Evolutionary conservation across 2,113 vertebrate species (phyloP), one percentile per base, ranked within the genome.

Genomic region (Larimichthys crocea): DNA sequence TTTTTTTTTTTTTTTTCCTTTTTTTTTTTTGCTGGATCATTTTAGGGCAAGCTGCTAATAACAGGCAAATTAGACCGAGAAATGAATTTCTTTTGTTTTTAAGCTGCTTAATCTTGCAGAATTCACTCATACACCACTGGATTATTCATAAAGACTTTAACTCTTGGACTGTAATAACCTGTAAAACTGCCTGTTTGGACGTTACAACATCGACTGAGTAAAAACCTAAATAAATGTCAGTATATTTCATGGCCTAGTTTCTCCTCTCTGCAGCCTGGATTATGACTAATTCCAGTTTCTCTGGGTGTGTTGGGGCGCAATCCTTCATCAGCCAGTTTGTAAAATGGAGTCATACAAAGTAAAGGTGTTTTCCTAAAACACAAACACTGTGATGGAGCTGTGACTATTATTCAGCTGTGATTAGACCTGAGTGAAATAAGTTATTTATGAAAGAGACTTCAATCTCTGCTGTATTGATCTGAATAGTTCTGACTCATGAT

Each of bases 91-190:
- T 76, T 49, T 75, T 80, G 55, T 59, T 79, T 20, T 56, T 19
- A 35, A 35, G 57, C 49, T 2, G 22, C 72, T 29, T 84, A 77
- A 82, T 82, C 84, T 76, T 35, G 4, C 15, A 83, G 46, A 78
- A 81, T 75, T 85, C 59, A 88, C 35, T 83, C 84, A 57, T 90
- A 84, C 60, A 8, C 56, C 61, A 62, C 15, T 1, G 12, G 86
- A 86, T 91, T 81, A 84, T 65, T 67, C 42, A 64, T 66, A 70
- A 83, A 90, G 77, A 78, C 87, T 89, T 84, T 68, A 84, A 74
- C 35, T 4, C 80, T 40, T 84, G 44, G 19, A 63, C 80, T 79
- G 46, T 66, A 46, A 85, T 69, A 70, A 79, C 55, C 26, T 64
- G 63, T 64, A 29, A 40, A 84, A 60, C 19, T 66, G 71, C 16